These are phyloP conservation scores for Tapera naevia DNA, from an alignment of 2,797 vertebrate genomes.

Conservation along the genomic window DNA sequence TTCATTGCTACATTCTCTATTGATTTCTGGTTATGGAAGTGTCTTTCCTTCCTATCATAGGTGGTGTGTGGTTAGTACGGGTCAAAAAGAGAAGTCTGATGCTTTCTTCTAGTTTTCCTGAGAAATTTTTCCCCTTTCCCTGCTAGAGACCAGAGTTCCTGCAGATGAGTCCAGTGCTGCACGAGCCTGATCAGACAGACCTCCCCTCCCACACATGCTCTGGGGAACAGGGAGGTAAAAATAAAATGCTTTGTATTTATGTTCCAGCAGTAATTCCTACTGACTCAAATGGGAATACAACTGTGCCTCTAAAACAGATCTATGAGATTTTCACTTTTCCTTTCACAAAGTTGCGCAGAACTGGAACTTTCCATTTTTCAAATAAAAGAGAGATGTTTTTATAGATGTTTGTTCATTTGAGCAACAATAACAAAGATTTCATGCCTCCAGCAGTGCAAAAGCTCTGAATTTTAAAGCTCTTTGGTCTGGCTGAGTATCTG, in stretches of 20 bases:
- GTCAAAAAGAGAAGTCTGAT: background rate
- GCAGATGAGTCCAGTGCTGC: background rate
- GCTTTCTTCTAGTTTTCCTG: background rate
- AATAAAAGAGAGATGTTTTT: conserved; percentile 15
- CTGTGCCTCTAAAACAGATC: background rate
- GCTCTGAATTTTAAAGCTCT: conserved; percentile 10
- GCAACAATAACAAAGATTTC: background rate
- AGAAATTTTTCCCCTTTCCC: background rate
- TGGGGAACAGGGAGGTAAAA: conserved; percentile 20
- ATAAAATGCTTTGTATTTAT: conserved; percentile 24
- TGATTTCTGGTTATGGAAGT: background rate
- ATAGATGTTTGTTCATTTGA: background rate
- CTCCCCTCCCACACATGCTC: background rate
- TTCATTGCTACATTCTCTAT: background rate
- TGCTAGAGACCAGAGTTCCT: background rate
- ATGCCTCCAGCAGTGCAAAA: background rate
- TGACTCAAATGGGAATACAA: background rate
- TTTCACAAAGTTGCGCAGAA: background rate
- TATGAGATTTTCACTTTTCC: background rate
- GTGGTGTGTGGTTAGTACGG: background rate
- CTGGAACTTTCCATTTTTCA: background rate
- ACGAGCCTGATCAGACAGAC: background rate
- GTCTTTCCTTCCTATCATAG: background rate
- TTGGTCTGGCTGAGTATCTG: background rate
- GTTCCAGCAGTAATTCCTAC: background rate